Conservation (phyloP, 2,113 vertebrate genomes). For the Cololabis saira region DNA sequence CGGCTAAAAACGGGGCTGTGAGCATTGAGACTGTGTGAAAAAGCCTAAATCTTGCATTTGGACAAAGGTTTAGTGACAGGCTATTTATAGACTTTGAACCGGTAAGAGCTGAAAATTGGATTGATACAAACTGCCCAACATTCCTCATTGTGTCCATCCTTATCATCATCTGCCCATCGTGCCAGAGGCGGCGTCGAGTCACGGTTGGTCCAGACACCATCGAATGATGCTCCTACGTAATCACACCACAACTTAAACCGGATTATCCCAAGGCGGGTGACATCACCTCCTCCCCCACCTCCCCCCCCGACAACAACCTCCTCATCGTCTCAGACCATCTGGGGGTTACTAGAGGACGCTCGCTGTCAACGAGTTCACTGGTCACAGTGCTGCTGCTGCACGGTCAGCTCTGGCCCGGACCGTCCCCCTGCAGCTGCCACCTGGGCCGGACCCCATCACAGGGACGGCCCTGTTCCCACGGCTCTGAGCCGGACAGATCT, state of each 20-base stretch:
- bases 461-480: conserved; percentile 58
- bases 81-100: conserved; percentile 14
- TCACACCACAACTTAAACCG: conserved; percentile 72
- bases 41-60: background rate
- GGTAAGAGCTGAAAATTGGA: background rate
- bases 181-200: conserved; percentile 29
- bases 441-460: conserved; percentile 54
- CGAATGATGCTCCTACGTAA: conserved; percentile 75
- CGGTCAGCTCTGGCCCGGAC: conserved; percentile 34
- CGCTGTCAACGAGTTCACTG: conserved; percentile 63
- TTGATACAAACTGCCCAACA: conserved; percentile 6
- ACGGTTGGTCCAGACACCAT: conserved; percentile 68
- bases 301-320: background rate
- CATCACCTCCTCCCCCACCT: conserved; percentile 35
- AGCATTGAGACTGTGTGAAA: conserved; percentile 1
- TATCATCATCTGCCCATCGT: conserved; percentile 9
- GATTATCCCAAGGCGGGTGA: conserved; percentile 71
- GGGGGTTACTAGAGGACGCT: conserved; percentile 85
- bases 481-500: conserved; percentile 2
- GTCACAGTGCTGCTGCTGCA: conserved; percentile 47
- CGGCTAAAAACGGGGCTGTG: too few species aligned
- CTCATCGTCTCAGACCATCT: conserved; percentile 52
- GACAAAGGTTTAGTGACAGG: conserved; percentile 9
- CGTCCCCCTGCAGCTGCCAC: conserved; percentile 75
- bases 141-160: background rate